These are phyloP conservation scores for Tinea pellionella DNA, from an alignment of 2,888 invertebrate genomes.

Conservation along the genomic window DNA sequence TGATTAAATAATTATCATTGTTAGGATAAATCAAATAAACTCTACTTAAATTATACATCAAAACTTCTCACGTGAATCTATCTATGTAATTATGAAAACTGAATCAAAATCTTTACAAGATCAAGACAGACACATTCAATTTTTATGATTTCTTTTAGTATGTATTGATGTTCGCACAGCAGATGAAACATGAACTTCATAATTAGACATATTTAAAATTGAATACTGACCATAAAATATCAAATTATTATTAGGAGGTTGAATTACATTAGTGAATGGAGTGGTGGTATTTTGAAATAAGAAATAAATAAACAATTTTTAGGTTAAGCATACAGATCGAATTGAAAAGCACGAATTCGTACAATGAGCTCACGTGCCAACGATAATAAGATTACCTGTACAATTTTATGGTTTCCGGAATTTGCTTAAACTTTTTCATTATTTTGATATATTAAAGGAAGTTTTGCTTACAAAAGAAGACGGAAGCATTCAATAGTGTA, in stretches of 20 bases:
- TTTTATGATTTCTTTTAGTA: neutral
- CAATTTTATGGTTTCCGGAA: constrained; percentile 52
- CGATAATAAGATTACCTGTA: constrained; percentile 48
- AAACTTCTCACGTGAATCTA: too few relatives aligned
- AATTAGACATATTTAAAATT: neutral
- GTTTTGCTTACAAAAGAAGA: constrained; percentile 26
- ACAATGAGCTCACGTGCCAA: constrained; percentile 55
- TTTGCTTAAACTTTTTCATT: constrained; percentile 23
- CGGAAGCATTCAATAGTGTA: constrained; percentile 35
- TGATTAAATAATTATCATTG: too few relatives aligned
- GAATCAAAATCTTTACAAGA: too few relatives aligned
- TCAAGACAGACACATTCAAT: neutral
- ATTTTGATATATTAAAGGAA: constrained; percentile 26
- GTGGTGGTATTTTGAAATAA: neutral
- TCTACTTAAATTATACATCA: too few relatives aligned
- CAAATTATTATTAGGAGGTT: neutral
- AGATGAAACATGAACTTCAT: neutral
- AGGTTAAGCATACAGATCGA: neutral
- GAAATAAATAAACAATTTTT: neutral
- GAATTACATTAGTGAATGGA: neutral
- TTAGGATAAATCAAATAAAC: too few relatives aligned
- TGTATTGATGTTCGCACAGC: neutral
- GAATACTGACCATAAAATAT: neutral
- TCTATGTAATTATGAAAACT: too few relatives aligned
- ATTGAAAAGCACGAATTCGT: constrained; percentile 20